Base-by-base conservation (phyloP, 2,113 vertebrate genomes). In the Rafetus swinhoei region DNA sequence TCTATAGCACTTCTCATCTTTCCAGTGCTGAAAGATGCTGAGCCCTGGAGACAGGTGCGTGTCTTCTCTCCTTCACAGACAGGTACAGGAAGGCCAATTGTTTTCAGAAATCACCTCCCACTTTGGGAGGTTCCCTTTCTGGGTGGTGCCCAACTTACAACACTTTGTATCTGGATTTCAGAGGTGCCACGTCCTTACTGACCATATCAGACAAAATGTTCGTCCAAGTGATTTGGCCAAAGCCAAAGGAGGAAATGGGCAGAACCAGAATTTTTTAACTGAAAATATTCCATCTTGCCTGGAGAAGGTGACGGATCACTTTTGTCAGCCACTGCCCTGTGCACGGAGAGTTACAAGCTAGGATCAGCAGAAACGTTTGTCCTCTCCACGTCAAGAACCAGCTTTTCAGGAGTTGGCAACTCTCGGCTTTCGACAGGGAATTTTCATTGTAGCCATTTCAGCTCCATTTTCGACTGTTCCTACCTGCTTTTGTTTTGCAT, bases 351-450 rank as follows among this genome's bases (percentile, higher is more conserved):
- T 11, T 10, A 84, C 45, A 65, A 24, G 18, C 56, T 29, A 24
- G 24, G 55, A 19, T 79, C 9, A n/a, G 62, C 16, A 39, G 1
- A 29, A 52, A 32, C 69, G 6, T 52, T 45, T 27, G 27, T 52
- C 29, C 50, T 74, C 24, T 72, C 52, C 85, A 52, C 39, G 4
- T 3, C 19, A 9, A 57, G n/a, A 32, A 53, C 13, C 0, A 0
- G 54, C 22, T 5, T 16, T 53, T 35, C 0, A 29, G 3, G 24
- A 65, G 14, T 50, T 86, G 35, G 7, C 32, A 52, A 53, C 52
- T 83, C 53, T 2, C 50, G 3, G 32, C 15, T 84, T 85, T 69
- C 13, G 29, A 7, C 65, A 24, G 21, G 32, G 24, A 39, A 72
- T 91, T 25, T 85, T 53, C 85, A 54, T 1, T 9, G 16, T 53